Conservation (phyloP, 1,140 invertebrate genomes). For the Triops cancriformis region DNA sequence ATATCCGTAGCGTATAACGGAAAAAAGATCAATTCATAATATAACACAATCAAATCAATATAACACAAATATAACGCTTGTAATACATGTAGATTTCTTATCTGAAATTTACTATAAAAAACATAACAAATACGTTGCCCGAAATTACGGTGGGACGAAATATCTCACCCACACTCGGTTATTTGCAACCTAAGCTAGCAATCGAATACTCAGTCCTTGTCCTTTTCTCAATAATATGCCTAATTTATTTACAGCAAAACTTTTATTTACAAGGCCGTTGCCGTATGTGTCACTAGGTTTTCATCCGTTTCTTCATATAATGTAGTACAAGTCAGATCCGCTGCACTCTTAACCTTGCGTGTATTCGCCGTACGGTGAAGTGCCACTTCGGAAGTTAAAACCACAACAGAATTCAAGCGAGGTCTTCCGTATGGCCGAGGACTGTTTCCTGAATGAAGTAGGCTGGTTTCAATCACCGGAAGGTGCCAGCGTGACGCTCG, state of each 20-base stretch:
- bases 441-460: neutral
- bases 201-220: neutral
- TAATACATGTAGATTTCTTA: no score
- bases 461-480: neutral
- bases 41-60: no score
- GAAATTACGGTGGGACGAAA: no score
- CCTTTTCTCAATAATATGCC: neutral
- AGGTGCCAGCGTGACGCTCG: slow-evolving; percentile 2
- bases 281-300: neutral
- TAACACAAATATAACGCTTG: no score
- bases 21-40: no score
- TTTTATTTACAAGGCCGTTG: neutral
- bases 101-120: no score
- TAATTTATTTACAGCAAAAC: neutral
- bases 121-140: no score
- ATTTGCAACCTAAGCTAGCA: neutral
- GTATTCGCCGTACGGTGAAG: neutral
- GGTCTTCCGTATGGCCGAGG: neutral
- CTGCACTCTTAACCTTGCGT: neutral
- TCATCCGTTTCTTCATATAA: neutral
- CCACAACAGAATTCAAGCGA: neutral
- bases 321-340: neutral
- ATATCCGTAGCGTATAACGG: no score
- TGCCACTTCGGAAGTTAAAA: neutral
- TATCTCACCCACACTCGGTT: no score